Evolutionary conservation across 2,113 vertebrate species (phyloP).

Genomic region (Sardina pilchardus): DNA sequence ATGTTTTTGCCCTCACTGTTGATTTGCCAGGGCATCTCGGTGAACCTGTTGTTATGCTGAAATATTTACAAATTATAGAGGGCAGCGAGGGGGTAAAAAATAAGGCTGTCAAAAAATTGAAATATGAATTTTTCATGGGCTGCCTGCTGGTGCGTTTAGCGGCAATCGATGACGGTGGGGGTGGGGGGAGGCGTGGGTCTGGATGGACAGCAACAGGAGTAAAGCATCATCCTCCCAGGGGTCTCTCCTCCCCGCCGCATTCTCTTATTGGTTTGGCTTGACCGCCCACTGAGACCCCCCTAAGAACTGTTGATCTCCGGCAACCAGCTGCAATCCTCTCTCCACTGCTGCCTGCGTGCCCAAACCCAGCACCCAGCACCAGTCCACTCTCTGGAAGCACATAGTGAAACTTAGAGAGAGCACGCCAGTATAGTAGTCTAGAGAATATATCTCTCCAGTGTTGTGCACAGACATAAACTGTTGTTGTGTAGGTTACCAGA

Average conservation of each 20-base stretch:
- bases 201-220: not conserved
- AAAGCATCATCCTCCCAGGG: not conserved
- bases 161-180: conserved; percentile 53
- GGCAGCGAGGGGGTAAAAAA: not conserved
- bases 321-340: not conserved
- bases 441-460: not conserved
- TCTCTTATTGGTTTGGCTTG: not conserved
- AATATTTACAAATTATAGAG: conserved; percentile 61
- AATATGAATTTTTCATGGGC: conserved; percentile 61
- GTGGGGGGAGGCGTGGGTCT: not conserved
- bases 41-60: conserved; percentile 53
- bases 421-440: not conserved
- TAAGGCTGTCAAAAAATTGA: conserved; percentile 57
- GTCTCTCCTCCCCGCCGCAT: not conserved
- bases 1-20: conserved; percentile 46
- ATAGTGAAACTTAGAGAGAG: not conserved
- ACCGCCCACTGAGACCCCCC: not conserved
- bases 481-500: not conserved
- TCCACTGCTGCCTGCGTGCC: not conserved
- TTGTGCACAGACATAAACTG: not conserved
- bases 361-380: not conserved
- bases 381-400: not conserved
- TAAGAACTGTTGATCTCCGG: not conserved
- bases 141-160: conserved; percentile 58
- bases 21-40: conserved; percentile 54